phyloP scores from a whole-genome alignment of 1,140 invertebrate species.

The Drosophila asahinai region DNA sequence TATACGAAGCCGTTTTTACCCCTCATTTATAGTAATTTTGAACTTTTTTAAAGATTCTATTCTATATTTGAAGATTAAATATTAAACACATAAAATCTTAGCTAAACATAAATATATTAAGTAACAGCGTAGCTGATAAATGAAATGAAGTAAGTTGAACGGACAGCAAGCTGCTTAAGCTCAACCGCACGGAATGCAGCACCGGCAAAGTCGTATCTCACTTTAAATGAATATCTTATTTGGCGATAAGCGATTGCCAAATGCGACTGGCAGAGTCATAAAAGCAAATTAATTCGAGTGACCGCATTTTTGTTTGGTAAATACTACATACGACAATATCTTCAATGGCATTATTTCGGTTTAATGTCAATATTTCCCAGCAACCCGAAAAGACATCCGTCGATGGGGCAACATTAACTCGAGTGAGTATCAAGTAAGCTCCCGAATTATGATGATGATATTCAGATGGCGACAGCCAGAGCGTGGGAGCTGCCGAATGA shows the following conservation, averaged over 20 bases:
- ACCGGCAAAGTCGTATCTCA: background rate
- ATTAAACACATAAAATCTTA: too few species aligned
- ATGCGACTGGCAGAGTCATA: slow-evolving; percentile 1
- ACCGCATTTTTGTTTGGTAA: background rate
- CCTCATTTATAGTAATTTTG: too few species aligned
- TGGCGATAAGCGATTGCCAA: slow-evolving; percentile 9
- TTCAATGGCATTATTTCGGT: background rate
- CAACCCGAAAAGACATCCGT: background rate
- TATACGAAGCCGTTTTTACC: too few species aligned
- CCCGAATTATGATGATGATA: slow-evolving; percentile 13
- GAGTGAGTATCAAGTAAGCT: background rate
- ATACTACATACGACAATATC: too few species aligned
- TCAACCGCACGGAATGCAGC: background rate
- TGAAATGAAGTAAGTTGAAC: background rate
- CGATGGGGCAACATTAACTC: background rate
- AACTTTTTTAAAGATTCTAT: too few species aligned
- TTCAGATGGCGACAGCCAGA: too few species aligned
- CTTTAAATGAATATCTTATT: background rate
- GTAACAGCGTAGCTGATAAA: background rate
- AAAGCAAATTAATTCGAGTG: slow-evolving; percentile 14
- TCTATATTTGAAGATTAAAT: too few species aligned
- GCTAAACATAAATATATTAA: too few species aligned
- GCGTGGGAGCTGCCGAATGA: slow-evolving; percentile 14
- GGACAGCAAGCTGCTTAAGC: background rate
- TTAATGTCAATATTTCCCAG: slow-evolving; percentile 9